These are phyloP conservation scores for Boleophthalmus pectinirostris DNA, from an alignment of 2,113 vertebrate species.

Conservation along the genomic window DNA sequence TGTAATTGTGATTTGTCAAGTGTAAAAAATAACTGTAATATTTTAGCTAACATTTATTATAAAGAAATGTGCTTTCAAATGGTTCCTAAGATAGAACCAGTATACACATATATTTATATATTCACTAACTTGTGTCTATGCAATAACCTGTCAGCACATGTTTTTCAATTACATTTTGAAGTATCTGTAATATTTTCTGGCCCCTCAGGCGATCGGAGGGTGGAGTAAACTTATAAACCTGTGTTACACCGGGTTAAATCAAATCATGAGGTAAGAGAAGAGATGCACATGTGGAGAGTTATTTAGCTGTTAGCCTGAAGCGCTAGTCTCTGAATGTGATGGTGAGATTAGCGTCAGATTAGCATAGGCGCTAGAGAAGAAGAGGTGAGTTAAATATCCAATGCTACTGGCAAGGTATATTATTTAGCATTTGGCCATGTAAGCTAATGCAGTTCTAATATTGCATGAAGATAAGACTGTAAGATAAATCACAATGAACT, in stretches of 20 bases:
- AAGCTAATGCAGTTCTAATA: conserved; percentile 29
- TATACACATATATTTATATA: not conserved
- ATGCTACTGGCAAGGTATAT: conserved; percentile 31
- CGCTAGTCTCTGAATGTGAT: conserved; percentile 40
- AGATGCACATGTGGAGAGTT: not conserved
- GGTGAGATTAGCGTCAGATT: conserved; percentile 34
- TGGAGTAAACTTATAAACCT: not conserved
- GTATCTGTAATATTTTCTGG: not conserved
- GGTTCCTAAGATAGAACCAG: not conserved
- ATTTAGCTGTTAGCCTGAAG: conserved; percentile 33
- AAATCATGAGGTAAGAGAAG: not conserved
- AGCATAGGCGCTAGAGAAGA: conserved; percentile 40
- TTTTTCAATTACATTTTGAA: not conserved
- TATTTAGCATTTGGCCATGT: conserved; percentile 34
- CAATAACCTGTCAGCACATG: not conserved
- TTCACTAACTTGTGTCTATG: not conserved
- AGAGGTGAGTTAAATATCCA: conserved; percentile 42
- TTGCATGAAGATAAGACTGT: not conserved
- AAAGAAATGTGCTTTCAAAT: no score
- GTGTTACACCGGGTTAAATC: not conserved
- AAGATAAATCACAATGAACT: no score
- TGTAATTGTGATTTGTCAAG: no score
- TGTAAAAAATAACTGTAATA: no score
- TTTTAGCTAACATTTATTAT: no score
- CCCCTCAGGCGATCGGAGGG: not conserved